Percentiles rank a stretch among this genome's conserved stretches.
Evolutionary conservation across 2,113 vertebrate species (phyloP).

Genomic region (Crotalus tigris): DNA sequence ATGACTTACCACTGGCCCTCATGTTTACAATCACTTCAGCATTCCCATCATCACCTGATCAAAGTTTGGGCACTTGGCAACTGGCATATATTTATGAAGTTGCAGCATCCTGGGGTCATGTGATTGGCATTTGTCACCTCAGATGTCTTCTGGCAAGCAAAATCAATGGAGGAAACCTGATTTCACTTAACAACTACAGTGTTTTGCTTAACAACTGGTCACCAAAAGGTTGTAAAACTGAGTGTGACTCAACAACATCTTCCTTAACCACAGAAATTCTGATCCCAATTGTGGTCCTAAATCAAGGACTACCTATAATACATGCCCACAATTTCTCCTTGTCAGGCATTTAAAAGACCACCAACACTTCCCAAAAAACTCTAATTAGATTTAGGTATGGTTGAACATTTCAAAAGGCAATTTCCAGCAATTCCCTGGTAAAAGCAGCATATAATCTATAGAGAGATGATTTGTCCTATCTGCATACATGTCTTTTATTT

Average conservation of each 20-base stretch:
- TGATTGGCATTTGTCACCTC: not conserved
- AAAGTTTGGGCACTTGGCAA: not conserved
- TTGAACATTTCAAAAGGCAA: not conserved
- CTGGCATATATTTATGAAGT: not conserved
- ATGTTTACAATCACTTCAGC: not conserved
- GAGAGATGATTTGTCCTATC: slow-evolving; percentile 2
- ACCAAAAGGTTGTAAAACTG: not conserved
- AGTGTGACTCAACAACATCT: not conserved
- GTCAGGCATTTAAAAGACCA: not conserved
- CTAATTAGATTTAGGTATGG: not conserved
- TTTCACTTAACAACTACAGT: not conserved
- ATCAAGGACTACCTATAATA: not conserved
- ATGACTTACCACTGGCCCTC: not conserved
- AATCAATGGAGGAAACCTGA: not conserved
- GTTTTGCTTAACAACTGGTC: not conserved
- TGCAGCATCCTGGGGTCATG: not conserved
- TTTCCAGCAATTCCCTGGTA: not conserved
- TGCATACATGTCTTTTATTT: not conserved
- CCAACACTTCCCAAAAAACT: not conserved
- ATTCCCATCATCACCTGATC: not conserved
- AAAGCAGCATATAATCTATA: rapidly evolving
- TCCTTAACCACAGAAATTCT: not conserved
- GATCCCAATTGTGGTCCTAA: not conserved
- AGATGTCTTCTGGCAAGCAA: not conserved
- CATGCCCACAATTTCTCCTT: not conserved